Percentiles rank a stretch among this genome's conserved stretches.
Evolutionary conservation across 2,797 vertebrate genomes (phyloP).

Genomic region (Danio jaintianensis): DNA sequence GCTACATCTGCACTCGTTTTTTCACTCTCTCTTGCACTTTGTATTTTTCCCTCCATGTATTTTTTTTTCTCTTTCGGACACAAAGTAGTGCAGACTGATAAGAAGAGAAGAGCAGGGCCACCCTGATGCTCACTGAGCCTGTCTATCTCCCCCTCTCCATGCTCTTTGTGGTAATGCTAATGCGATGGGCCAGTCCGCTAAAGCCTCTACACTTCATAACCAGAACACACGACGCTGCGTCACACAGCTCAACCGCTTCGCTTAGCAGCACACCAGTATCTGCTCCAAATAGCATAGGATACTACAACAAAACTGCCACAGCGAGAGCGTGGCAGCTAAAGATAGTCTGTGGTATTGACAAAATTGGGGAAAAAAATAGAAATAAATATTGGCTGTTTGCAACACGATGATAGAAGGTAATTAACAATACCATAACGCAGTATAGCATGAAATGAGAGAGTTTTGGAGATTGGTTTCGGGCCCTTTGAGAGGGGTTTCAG

Average conservation of each 20-base stretch:
- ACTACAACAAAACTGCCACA: neutral
- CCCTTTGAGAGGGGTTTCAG: slow-evolving; percentile 52
- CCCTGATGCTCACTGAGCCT: slow-evolving; percentile 71
- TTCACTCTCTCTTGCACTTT: slow-evolving; percentile 37
- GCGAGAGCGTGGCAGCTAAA: slow-evolving; percentile 42
- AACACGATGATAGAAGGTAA: slow-evolving; percentile 54
- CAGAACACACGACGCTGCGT: slow-evolving; percentile 5
- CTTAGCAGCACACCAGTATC: slow-evolving; percentile 28
- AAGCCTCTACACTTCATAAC: slow-evolving; percentile 53
- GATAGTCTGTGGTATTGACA: slow-evolving; percentile 49
- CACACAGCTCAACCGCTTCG: neutral
- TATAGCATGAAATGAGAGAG: slow-evolving; percentile 62
- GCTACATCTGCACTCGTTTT: slow-evolving; percentile 73
- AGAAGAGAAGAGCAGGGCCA: slow-evolving; percentile 70
- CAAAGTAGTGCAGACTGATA: slow-evolving; percentile 77
- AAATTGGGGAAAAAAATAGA: slow-evolving; percentile 15
- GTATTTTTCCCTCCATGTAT: slow-evolving; percentile 27
- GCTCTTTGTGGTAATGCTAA: slow-evolving; percentile 64
- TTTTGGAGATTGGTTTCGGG: slow-evolving; percentile 44
- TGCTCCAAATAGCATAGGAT: slow-evolving; percentile 1
- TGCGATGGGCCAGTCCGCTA: slow-evolving; percentile 48
- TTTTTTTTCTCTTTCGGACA: slow-evolving; percentile 58
- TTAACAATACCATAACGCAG: slow-evolving; percentile 58
- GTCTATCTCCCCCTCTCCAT: slow-evolving; percentile 62
- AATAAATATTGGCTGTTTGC: slow-evolving; percentile 50